Conservation (phyloP, 1,140 invertebrate species). For the Maniola jurtina region DNA sequence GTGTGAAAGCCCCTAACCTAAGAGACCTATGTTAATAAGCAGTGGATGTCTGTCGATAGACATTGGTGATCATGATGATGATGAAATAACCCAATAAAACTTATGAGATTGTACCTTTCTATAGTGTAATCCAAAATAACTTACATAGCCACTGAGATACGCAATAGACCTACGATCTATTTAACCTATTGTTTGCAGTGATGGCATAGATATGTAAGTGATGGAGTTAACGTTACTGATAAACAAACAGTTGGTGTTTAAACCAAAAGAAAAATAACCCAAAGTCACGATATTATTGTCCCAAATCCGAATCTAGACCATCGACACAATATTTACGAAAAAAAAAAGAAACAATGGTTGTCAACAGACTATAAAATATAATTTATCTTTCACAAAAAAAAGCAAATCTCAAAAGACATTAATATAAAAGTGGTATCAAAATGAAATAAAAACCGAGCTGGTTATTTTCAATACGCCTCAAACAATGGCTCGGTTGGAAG, state of each 20-base stretch:
- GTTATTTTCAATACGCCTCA: conserved; percentile 46
- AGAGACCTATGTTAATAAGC: no score
- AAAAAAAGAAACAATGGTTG: conserved; percentile 6
- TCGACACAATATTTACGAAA: neutral
- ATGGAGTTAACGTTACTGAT: no score
- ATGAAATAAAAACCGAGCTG: conserved; percentile 27
- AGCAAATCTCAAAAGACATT: conserved; percentile 14
- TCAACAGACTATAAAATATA: conserved; percentile 17
- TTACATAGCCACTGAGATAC: no score
- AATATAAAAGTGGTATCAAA: conserved; percentile 27
- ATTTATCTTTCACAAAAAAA: conserved; percentile 14
- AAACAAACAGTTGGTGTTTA: neutral
- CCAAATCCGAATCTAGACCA: neutral
- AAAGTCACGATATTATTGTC: neutral
- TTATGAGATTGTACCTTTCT: no score
- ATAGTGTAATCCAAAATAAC: no score
- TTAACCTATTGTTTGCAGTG: no score
- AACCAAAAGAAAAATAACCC: neutral
- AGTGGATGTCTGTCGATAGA: no score
- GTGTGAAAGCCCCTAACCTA: no score
- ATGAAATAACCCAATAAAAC: no score
- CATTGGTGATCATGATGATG: no score
- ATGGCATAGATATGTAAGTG: no score
- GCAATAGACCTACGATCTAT: no score
- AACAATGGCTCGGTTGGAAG: conserved; percentile 42